These are phyloP conservation scores for Campoplex nolae DNA, from an alignment of 2,888 invertebrate genomes.

Conservation along the genomic window DNA sequence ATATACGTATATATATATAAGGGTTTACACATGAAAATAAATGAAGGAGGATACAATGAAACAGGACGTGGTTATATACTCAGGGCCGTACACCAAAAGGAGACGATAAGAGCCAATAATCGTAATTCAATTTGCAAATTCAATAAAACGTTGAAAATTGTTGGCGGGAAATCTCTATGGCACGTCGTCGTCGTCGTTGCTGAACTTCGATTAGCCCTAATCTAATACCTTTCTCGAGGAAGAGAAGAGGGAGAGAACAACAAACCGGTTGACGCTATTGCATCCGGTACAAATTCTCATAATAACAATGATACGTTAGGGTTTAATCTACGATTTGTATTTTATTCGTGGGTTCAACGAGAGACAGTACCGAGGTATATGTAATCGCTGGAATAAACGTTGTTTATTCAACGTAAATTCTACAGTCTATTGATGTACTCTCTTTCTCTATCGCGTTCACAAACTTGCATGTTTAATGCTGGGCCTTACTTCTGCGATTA, in stretches of 20 bases:
- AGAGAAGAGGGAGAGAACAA: slow-evolving; percentile 16
- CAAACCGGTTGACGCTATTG: slow-evolving; percentile 45
- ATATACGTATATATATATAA: background rate
- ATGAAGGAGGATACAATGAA: slow-evolving; percentile 23
- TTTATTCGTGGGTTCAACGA: slow-evolving; percentile 2
- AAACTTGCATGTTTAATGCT: background rate
- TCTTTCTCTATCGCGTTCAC: slow-evolving; percentile 13
- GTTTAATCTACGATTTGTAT: slow-evolving; percentile 46
- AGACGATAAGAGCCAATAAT: slow-evolving; percentile 52
- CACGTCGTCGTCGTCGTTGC: slow-evolving; percentile 1
- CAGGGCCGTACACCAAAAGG: slow-evolving; percentile 27
- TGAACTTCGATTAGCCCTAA: slow-evolving; percentile 34
- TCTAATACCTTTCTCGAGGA: slow-evolving; percentile 19
- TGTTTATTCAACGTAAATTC: slow-evolving; percentile 57
- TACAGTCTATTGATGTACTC: slow-evolving; percentile 33
- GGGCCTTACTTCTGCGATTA: background rate
- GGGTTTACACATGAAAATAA: background rate
- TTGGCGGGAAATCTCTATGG: slow-evolving; percentile 12
- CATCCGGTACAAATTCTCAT: slow-evolving; percentile 39
- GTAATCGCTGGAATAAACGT: slow-evolving; percentile 55
- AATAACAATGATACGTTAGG: slow-evolving; percentile 45
- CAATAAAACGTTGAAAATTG: slow-evolving; percentile 60
- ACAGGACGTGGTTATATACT: slow-evolving; percentile 13
- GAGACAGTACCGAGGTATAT: background rate
- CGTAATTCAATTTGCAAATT: slow-evolving; percentile 62